Conservation (phyloP, 2,888 invertebrate genomes). For the Dyspetes luteomarginatus region DNA sequence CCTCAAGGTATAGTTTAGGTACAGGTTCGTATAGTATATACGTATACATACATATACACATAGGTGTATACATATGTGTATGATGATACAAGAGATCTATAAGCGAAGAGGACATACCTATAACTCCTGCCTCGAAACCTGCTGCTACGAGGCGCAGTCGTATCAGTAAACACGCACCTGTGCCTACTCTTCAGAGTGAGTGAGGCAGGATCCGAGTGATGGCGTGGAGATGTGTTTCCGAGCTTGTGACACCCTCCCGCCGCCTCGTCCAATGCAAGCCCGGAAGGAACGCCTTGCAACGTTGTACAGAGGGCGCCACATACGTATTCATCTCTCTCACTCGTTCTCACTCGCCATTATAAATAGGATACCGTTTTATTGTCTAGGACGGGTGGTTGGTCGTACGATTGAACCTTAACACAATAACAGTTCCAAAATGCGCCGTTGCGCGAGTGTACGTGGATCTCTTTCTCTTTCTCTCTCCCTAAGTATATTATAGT, state of each 20-base stretch:
- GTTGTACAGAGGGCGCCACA: neutral
- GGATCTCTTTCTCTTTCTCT: neutral
- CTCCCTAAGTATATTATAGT: neutral
- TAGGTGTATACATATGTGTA: conserved; percentile 15
- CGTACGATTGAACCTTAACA: conserved; percentile 66
- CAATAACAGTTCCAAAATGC: conserved; percentile 53
- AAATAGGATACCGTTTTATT: conserved; percentile 73
- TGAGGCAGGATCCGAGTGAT: conserved; percentile 38
- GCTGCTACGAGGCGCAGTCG: conserved; percentile 66
- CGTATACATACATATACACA: too few species aligned
- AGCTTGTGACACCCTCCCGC: neutral
- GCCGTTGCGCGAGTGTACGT: neutral
- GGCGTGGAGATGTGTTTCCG: conserved; percentile 25
- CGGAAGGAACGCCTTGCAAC: neutral
- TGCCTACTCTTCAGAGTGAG: conserved; percentile 32
- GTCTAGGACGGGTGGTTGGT: conserved; percentile 49
- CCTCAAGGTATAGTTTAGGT: too few species aligned
- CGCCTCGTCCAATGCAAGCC: neutral
- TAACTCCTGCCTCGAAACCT: conserved; percentile 69
- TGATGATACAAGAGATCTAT: conserved; percentile 9
- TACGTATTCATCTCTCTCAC: neutral
- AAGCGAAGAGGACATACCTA: conserved; percentile 50
- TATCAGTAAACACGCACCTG: conserved; percentile 72
- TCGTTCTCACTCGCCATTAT: conserved; percentile 62
- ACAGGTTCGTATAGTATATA: too few species aligned